A percentile compares a stretch with the other conserved stretches of the same genome.
Conservation (phyloP, 1,140 invertebrate genomes). For the Anastatus disparis region DNA sequence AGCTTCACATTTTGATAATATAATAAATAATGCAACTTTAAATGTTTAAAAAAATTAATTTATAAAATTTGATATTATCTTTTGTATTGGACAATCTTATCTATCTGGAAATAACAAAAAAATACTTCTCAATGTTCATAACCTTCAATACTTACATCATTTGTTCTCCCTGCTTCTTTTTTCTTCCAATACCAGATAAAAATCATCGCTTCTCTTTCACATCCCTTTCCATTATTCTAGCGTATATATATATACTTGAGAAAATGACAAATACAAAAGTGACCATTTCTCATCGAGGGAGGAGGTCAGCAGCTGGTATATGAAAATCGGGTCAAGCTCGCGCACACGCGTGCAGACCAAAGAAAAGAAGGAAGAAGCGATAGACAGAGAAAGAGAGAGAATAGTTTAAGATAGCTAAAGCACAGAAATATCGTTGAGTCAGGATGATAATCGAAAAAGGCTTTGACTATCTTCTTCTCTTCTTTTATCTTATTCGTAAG, state of each 20-base stretch:
- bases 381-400: not conserved
- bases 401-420: not conserved
- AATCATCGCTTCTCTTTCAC: not conserved
- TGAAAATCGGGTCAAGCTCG: slow-evolving; percentile 35
- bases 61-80: too few species aligned
- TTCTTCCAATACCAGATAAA: too few species aligned
- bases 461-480: not conserved
- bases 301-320: not conserved
- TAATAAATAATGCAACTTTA: too few species aligned
- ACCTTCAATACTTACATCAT: too few species aligned
- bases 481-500: too few species aligned
- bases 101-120: too few species aligned
- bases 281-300: slow-evolving; percentile 29
- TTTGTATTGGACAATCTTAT: too few species aligned
- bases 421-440: not conserved
- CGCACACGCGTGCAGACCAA: not conserved
- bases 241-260: not conserved
- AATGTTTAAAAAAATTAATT: too few species aligned
- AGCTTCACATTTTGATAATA: too few species aligned
- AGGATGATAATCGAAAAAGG: slow-evolving; percentile 18
- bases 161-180: too few species aligned
- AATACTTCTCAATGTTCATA: too few species aligned
- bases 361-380: slow-evolving; percentile 12
- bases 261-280: slow-evolving; percentile 32
- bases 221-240: too few species aligned